Evolutionary conservation across 2,888 invertebrate species (phyloP).

Genomic region (Catocala fraxini): DNA sequence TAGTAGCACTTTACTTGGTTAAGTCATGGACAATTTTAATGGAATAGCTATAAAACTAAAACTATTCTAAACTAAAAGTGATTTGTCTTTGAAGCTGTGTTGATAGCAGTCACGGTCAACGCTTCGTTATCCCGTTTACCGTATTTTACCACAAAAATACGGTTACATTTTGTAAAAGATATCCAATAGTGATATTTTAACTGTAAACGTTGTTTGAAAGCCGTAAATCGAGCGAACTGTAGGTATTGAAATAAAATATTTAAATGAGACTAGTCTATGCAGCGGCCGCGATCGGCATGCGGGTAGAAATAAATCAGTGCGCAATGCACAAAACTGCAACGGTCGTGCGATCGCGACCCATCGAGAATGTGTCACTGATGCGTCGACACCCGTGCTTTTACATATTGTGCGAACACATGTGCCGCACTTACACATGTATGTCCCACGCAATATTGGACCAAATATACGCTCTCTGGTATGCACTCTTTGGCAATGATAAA

Average conservation of each 20-base stretch:
- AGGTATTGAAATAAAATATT: constrained; percentile 53
- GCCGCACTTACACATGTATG: constrained; percentile 8
- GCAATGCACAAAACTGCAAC: constrained; percentile 72
- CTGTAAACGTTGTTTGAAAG: constrained; percentile 24
- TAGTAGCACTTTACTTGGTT: background rate
- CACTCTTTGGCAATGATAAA: constrained; percentile 9
- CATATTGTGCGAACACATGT: constrained; percentile 28
- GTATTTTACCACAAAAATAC: constrained; percentile 25
- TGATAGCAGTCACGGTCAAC: constrained; percentile 27
- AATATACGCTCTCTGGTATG: constrained; percentile 6
- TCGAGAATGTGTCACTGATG: constrained; percentile 71
- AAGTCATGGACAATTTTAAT: constrained; percentile 11
- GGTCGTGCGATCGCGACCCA: constrained; percentile 51
- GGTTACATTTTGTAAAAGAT: constrained; percentile 20
- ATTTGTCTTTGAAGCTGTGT: constrained; percentile 19
- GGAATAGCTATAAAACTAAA: constrained; percentile 12
- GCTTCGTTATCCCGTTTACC: constrained; percentile 18
- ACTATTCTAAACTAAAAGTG: constrained; percentile 14
- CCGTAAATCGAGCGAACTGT: constrained; percentile 30
- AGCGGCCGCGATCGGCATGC: constrained; percentile 54
- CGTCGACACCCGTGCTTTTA: constrained; percentile 60
- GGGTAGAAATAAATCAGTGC: constrained; percentile 75
- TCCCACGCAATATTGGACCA: constrained; percentile 19
- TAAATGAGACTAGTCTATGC: constrained; percentile 55
- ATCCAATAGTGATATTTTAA: constrained; percentile 26